Evolutionary conservation across 2,113 vertebrate species (phyloP).

Genomic region (Epinephelus cyanopodus): DNA sequence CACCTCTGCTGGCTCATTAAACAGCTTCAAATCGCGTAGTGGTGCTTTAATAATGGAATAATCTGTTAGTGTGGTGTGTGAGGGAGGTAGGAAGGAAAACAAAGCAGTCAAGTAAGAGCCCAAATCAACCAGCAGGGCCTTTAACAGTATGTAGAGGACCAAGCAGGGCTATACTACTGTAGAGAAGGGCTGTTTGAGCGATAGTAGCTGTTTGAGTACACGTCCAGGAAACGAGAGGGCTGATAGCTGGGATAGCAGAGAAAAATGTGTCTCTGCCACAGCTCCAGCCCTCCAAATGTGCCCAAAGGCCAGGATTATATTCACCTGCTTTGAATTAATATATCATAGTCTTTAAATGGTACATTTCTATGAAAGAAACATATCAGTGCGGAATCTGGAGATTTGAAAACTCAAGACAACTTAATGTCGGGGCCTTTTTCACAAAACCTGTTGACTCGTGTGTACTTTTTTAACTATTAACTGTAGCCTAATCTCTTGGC

Average conservation of each 20-base stretch:
- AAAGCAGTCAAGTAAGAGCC: background rate
- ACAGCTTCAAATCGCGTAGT: constrained; percentile 26
- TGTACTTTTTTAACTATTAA: background rate
- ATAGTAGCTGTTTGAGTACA: background rate
- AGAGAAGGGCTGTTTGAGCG: background rate
- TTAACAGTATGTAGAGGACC: background rate
- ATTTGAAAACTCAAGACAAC: background rate
- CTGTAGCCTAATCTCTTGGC: background rate
- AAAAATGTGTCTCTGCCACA: background rate
- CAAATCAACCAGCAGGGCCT: background rate
- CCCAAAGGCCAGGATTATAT: background rate
- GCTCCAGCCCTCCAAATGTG: background rate
- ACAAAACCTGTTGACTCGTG: background rate
- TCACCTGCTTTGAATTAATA: constrained; percentile 22
- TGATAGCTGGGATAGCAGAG: background rate
- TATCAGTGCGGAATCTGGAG: background rate
- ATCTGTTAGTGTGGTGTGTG: background rate
- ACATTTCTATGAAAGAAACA: background rate
- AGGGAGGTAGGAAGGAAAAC: background rate
- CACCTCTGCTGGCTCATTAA: constrained; percentile 35
- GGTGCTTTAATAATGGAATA: constrained; percentile 14
- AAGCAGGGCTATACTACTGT: background rate
- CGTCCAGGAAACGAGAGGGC: background rate
- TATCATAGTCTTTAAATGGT: background rate
- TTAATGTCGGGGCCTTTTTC: background rate